Evolutionary conservation across 2,888 invertebrate genomes (phyloP), one percentile per base, ranked within the genome.

Genomic region (Rutpela maculata): DNA sequence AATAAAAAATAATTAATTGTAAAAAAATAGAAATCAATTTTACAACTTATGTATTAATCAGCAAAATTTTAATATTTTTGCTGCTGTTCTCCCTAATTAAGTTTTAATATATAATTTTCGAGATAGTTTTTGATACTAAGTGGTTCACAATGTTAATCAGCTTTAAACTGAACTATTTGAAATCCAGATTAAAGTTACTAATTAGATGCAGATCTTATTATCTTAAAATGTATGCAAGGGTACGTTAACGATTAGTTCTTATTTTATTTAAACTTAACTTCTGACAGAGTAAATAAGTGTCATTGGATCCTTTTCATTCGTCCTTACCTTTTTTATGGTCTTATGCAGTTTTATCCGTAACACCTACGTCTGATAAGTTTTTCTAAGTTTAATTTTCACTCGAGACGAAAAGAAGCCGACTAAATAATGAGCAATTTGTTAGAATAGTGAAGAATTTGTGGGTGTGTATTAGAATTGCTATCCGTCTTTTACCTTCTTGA

Each of bases 221-320:
- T 5, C 50, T 50, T 19, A 26, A 26, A 67, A 67, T 50, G 26
- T 22, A 18, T 6, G n/a, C n/a, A 22, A 31, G 67, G 55, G 26
- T 50, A 67, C 55, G 55, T 18, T 1, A 56, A 55, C 4, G 7
- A n/a, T 31, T 22, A 67, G 19, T 55, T 67, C 55, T 55, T 56
- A 55, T 67, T 67, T 67, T 31, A 67, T 67, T 67, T 31, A 67
- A 67, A 55, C 15, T 15, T 55, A 26, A 17, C 67, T 55, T 50
- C 26, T 50, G 50, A 9, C 19, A 4, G 18, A 66, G 67, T 55
- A 26, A 43, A 19, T 35, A 67, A 50, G 50, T 67, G 55, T 55
- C 9, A 67, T 26, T 17, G 6, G 19, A 50, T 19, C 5, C 55
- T 26, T 17, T 67, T 50, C 17, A 17, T 26, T 67, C 50, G 50